phyloP scores from a whole-genome alignment of 2,888 invertebrate species.

The Lagria hirta region DNA sequence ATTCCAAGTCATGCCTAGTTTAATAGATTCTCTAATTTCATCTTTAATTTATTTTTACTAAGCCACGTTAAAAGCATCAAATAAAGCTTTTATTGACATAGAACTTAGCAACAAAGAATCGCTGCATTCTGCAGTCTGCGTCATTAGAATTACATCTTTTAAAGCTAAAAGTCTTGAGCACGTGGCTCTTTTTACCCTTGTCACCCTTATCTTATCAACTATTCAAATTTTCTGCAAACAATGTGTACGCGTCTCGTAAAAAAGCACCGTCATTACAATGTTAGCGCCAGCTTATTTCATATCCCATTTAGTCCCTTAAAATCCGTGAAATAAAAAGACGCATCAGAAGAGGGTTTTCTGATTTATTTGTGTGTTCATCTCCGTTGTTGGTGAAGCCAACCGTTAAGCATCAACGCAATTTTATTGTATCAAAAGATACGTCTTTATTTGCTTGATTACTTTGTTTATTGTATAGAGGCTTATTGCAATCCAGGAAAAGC shows the following conservation, averaged over 20 bases:
- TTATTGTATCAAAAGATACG: slow-evolving; percentile 9
- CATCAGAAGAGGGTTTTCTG: slow-evolving; percentile 23
- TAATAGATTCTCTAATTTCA: too few relatives aligned
- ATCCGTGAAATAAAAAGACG: slow-evolving; percentile 42
- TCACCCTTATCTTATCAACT: slow-evolving; percentile 35
- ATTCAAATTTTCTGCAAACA: slow-evolving; percentile 35
- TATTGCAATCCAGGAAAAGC: too few relatives aligned
- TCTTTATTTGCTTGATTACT: slow-evolving; percentile 19
- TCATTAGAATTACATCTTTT: slow-evolving; percentile 13
- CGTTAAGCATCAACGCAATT: slow-evolving; percentile 24
- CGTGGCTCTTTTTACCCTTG: slow-evolving; percentile 12
- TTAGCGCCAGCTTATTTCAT: slow-evolving; percentile 42
- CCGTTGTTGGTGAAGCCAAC: slow-evolving; percentile 19
- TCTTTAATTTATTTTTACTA: too few relatives aligned
- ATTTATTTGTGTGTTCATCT: slow-evolving; percentile 28
- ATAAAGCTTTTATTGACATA: too few relatives aligned
- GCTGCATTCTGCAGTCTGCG: slow-evolving; percentile 1
- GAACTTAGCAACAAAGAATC: too few relatives aligned
- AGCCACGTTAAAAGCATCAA: too few relatives aligned
- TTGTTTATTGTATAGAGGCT: slow-evolving; percentile 3
- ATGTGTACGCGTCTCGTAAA: slow-evolving; percentile 18
- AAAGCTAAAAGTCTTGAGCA: background rate
- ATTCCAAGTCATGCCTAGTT: too few relatives aligned
- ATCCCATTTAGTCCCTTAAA: slow-evolving; percentile 44
- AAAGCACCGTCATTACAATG: slow-evolving; percentile 30